These are phyloP conservation scores for Zaprionus tsacasi DNA, from an alignment of 1,140 invertebrate genomes.

Conservation along the genomic window DNA sequence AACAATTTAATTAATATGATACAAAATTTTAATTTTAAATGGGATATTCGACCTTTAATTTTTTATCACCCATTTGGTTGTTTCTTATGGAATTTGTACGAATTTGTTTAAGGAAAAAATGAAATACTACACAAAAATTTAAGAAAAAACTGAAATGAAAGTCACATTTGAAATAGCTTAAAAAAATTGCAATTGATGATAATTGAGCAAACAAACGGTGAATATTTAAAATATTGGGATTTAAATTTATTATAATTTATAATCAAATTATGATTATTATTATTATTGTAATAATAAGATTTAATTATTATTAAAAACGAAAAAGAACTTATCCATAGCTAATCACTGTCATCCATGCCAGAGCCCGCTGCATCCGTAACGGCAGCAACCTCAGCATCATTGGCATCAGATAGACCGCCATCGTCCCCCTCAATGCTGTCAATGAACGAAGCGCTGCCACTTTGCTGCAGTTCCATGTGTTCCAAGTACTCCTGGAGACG, in stretches of 20 bases:
- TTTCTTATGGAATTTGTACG: conserved; percentile 76
- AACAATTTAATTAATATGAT: conserved; percentile 59
- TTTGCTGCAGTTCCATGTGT: conserved; percentile 77
- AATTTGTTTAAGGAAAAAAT: conserved; percentile 69
- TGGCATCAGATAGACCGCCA: conserved; percentile 52
- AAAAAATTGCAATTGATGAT: conserved; percentile 46
- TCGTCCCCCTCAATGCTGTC: conserved; percentile 59
- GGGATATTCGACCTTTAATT: conserved; percentile 49
- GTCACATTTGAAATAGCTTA: conserved; percentile 49
- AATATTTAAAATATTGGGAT: conserved; percentile 78
- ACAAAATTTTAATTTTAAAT: conserved; percentile 71
- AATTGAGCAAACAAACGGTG: conserved; percentile 57
- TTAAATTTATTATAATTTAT: conserved; percentile 81
- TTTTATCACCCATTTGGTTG: conserved; percentile 55
- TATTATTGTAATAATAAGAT: conserved; percentile 81
- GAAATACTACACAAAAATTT: conserved; percentile 56
- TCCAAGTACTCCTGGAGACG: conserved; percentile 77
- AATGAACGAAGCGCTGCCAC: conserved; percentile 66
- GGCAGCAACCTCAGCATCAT: conserved; percentile 68
- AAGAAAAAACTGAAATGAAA: conserved; percentile 57
- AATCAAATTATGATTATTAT: conserved; percentile 80
- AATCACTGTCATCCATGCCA: conserved; percentile 71
- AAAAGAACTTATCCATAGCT: conserved; percentile 51
- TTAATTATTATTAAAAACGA: conserved; percentile 74
- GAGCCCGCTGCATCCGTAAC: conserved; percentile 57